Evolutionary conservation across 1,140 invertebrate species (phyloP).

Genomic region (Drosophila ambigua): DNA sequence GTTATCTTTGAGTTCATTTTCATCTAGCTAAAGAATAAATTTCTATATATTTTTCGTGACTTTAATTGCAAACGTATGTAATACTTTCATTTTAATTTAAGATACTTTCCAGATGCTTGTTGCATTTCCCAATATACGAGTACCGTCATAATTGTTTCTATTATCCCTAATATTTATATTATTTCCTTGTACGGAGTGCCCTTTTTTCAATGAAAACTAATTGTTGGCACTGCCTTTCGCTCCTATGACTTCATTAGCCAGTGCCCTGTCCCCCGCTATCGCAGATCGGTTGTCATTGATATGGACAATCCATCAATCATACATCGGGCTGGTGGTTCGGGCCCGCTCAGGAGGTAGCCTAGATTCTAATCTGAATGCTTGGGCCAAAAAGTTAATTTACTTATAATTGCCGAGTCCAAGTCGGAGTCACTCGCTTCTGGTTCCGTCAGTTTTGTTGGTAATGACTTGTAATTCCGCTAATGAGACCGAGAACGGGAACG

Average conservation of each 20-base stretch:
- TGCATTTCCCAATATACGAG: background rate
- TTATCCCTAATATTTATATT: no score
- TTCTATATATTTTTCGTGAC: no score
- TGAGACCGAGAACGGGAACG: constrained; percentile 46
- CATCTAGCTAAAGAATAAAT: no score
- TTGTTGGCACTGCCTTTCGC: constrained; percentile 9
- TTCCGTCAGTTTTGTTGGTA: constrained; percentile 56
- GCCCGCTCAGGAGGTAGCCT: constrained; percentile 40
- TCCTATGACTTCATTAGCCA: constrained; percentile 53
- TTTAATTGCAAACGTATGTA: no score
- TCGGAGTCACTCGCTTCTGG: constrained; percentile 17
- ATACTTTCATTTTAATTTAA: no score
- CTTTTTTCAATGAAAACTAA: constrained; percentile 4
- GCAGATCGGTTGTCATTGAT: constrained; percentile 72
- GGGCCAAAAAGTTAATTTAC: constrained; percentile 82
- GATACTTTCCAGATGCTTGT: no score
- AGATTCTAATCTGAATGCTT: constrained; percentile 67
- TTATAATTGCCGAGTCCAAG: constrained; percentile 78
- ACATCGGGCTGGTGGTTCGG: constrained; percentile 29
- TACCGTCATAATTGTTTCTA: no score
- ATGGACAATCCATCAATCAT: constrained; percentile 79
- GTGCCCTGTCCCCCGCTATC: background rate
- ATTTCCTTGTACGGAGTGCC: background rate
- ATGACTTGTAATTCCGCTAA: constrained; percentile 84
- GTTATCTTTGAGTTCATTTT: no score